Conservation (phyloP, 2,113 vertebrate genomes). For the Salminus brasiliensis region DNA sequence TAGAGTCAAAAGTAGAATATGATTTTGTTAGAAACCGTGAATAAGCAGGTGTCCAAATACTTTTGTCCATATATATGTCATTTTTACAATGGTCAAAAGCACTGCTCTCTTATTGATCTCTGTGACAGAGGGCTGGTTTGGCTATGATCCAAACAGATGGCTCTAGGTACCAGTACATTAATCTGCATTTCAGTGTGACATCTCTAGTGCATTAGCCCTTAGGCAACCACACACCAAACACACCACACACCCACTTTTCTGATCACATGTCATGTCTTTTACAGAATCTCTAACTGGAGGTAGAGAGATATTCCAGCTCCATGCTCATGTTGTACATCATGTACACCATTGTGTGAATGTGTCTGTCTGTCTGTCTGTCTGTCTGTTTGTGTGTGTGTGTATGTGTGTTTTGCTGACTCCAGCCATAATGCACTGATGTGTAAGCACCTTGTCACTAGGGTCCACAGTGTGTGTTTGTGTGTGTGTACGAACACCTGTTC, state of each 20-base stretch:
- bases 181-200: background rate
- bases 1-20: too few relatives aligned
- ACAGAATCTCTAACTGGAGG: conserved; percentile 22
- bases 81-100: conserved; percentile 5
- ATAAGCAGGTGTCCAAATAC: too few relatives aligned
- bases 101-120: conserved; percentile 3
- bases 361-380: background rate
- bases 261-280: background rate
- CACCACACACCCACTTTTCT: background rate
- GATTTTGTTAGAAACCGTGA: too few relatives aligned
- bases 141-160: conserved; percentile 13
- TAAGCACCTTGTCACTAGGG: conserved; percentile 7
- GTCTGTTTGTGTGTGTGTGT: too few relatives aligned
- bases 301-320: conserved; percentile 47
- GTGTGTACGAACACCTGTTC: conserved; percentile 7
- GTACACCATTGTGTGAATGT: background rate
- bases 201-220: background rate
- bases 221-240: background rate
- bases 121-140: conserved; percentile 6
- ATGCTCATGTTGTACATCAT: conserved; percentile 22
- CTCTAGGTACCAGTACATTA: conserved; percentile 2
- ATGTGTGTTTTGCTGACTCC: background rate
- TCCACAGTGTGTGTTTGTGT: conserved; percentile 10
- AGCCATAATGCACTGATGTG: background rate
- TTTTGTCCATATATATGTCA: background rate